These are phyloP conservation scores for Microctenopoma lineatum DNA, from an alignment of 2,797 vertebrate species.

Conservation along the genomic window DNA sequence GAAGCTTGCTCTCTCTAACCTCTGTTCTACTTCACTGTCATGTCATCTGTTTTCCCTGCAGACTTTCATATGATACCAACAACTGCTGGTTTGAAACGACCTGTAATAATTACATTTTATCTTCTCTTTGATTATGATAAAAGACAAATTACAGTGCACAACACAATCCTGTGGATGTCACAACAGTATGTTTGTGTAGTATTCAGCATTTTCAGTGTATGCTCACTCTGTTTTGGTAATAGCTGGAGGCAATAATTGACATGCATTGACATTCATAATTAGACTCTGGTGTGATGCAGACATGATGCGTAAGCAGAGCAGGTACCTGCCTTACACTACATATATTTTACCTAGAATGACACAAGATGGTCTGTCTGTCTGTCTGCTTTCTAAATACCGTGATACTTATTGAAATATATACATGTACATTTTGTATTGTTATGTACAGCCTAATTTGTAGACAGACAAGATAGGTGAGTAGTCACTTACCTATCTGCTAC, in stretches of 20 bases:
- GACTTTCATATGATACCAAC: constrained; percentile 54
- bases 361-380: constrained; percentile 23
- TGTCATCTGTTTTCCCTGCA: constrained; percentile 37
- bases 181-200: constrained; percentile 4
- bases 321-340: constrained; percentile 44
- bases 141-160: constrained; percentile 8
- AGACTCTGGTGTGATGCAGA: constrained; percentile 52
- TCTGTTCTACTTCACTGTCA: neutral
- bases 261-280: constrained; percentile 60
- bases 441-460: neutral
- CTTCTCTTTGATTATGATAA: constrained; percentile 7
- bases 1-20: neutral
- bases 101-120: constrained; percentile 16
- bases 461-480: neutral
- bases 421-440: neutral
- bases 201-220: constrained; percentile 14
- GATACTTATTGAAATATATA: neutral
- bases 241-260: constrained; percentile 56
- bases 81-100: constrained; percentile 8
- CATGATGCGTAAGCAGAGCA: constrained; percentile 40
- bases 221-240: constrained; percentile 25
- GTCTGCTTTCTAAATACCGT: constrained; percentile 10
- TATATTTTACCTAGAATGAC: constrained; percentile 38
- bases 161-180: constrained; percentile 2
- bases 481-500: neutral